Base-by-base conservation (phyloP, 2,888 invertebrate genomes). In the Patella caerulea region DNA sequence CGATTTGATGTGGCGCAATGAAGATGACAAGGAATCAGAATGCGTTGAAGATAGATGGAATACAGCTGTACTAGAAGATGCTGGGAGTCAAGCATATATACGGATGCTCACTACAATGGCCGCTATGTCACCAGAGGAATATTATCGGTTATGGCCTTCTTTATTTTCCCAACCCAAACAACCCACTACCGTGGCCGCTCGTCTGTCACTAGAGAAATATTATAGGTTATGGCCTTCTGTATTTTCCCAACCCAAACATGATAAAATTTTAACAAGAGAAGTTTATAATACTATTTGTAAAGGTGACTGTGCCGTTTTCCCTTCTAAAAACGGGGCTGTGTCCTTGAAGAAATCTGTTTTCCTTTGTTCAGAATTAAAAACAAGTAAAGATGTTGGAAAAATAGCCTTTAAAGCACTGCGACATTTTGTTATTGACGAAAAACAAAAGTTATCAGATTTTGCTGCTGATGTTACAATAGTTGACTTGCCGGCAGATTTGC, bases 1-100 rank as follows among this genome's bases (percentile, higher is more conserved):
- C n/a, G 82, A 85, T 56, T 82, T 91, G 12, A 77, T 75, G 17
- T 81, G 81, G 52, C 74, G 73, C 52, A 84, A 86, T 17, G 83
- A 83, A 24, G 90, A 90, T 77, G 89, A 90, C 80, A 88, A 84
- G 70, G 19, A 71, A 12, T 78, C 75, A 45, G 45, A 45, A 45
- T 45, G 45, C 9, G n/a, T 70, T 12, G 74, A 73, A 71, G 79
- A 76, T 15, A 79, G 82, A 56, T 88, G 88, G 88, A 88, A 88
- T 74, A 80, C 83, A n/a, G 81, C 82, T 19, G 75, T 87, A 24
- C 65, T 86, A 75, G 24, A 75, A 14, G 86, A 86, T 71, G 82
- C 83, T 2, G 79, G 87, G 0, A 75, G 78, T 72, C 34, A 78
- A 52, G 81, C 87, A 0, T 86, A 85, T 72, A 14, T 87, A 4